Evolutionary conservation across 2,888 invertebrate species (phyloP), one percentile per base, ranked within the genome.

Genomic region (Adelognathus sp.): DNA sequence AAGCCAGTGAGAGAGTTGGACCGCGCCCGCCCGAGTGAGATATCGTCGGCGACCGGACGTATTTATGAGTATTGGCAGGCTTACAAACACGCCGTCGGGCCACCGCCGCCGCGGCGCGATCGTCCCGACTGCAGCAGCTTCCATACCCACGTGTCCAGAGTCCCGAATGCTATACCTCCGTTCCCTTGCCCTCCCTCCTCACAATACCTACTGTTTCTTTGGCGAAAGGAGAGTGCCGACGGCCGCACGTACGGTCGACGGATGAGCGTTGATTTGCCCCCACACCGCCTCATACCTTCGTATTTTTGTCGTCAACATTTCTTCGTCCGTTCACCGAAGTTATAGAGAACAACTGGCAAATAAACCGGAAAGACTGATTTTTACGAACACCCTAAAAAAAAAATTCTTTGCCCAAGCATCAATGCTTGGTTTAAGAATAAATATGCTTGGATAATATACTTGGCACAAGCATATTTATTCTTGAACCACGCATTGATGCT

Each of bases 61-160:
- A 80, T 82, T 82, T 81, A 82, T 81, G 81, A 82, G 81, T 82
- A 82, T 82, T 82, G 80, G 82, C 78, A 79, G 66, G 76, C 79
- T 74, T 74, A 76, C 80, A 73, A 80, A 82, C 78, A 79, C 79
- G 69, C 79, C 79, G 79, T 79, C 76, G 69, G 71, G 76, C 76
- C 77, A 69, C 76, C 78, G 63, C 78, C 78, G 54, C 33, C 63
- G 18, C 29, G 29, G 24, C 33, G n/a, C 18, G 21, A 60, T 21
- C 44, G 29, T 33, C 58, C 50, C 46, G 66, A 54, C 71, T 72
- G 58, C 31, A 27, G 58, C 69, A 50, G 77, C 52, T 61, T 64
- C 73, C 70, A 64, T 66, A 69, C 76, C 78, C 76, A 76, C 76
- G 76, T 69, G 76, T 72, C 58, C 50, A n/a, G 52, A 44, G 21